A percentile compares a stretch with the other conserved stretches of the same genome.
phyloP scores from a whole-genome alignment of 2,113 vertebrate species.

The Burhinus bistriatus region DNA sequence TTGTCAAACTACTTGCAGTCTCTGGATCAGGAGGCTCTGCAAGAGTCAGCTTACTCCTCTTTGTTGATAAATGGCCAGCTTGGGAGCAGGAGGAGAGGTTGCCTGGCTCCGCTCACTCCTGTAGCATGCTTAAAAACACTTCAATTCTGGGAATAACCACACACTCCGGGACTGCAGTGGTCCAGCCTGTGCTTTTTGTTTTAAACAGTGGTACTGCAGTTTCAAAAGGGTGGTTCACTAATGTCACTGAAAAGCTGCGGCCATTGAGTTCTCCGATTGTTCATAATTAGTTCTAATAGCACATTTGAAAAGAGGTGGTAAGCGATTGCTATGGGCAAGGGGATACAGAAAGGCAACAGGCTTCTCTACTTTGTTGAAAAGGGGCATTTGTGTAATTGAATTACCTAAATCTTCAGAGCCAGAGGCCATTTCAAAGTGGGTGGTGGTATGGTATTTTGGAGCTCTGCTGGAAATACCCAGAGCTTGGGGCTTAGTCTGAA shows the following conservation, averaged over 20 bases:
- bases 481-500: background rate
- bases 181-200: background rate
- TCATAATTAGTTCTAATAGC: conserved; percentile 63
- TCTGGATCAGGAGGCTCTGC: background rate
- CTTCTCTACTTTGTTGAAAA: conserved; percentile 23
- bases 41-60: background rate
- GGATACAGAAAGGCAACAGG: background rate
- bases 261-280: conserved; percentile 1
- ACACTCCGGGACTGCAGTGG: background rate
- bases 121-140: background rate
- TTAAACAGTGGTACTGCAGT: background rate
- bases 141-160: background rate
- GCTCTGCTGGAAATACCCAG: background rate
- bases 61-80: background rate
- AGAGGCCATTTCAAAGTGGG: conserved; percentile 55
- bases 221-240: background rate
- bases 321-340: background rate
- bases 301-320: conserved; percentile 21
- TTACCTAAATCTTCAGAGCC: conserved; percentile 51
- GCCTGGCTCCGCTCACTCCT: background rate
- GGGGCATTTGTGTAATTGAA: conserved; percentile 28
- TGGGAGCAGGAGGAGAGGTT: background rate
- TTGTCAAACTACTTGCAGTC: background rate
- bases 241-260: background rate
- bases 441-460: conserved; percentile 2